Conservation (phyloP, 1,140 invertebrate genomes). For the Fopius arisanus region DNA sequence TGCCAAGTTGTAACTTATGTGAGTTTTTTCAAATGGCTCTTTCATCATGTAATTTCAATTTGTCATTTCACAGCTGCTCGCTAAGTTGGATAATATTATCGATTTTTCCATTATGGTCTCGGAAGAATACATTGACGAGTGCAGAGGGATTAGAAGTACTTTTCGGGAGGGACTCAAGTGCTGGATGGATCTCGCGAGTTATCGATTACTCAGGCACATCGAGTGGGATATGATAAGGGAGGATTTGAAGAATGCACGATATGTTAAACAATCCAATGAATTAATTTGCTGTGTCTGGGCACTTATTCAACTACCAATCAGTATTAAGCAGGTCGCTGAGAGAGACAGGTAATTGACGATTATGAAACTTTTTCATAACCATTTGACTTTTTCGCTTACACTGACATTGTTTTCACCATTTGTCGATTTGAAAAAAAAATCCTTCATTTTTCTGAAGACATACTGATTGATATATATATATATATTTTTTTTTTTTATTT, state of each 20-base stretch:
- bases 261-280: conserved; percentile 56
- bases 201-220: conserved; percentile 65
- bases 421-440: too few relatives aligned
- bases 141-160: conserved; percentile 60
- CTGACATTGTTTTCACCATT: too few relatives aligned
- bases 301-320: conserved; percentile 60
- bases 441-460: too few relatives aligned
- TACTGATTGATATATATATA: too few relatives aligned
- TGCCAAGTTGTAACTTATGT: conserved; percentile 51
- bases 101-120: conserved; percentile 43
- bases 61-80: conserved; percentile 54
- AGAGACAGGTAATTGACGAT: conserved; percentile 49
- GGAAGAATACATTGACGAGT: conserved; percentile 54
- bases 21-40: conserved; percentile 27
- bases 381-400: too few relatives aligned
- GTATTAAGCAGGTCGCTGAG: conserved; percentile 46
- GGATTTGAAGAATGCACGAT: conserved; percentile 64
- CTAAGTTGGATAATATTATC: conserved; percentile 61
- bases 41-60: conserved; percentile 16
- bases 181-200: conserved; percentile 64
- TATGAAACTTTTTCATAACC: too few relatives aligned
- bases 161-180: conserved; percentile 62
- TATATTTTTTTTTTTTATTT: too few relatives aligned
- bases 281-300: conserved; percentile 66
- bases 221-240: conserved; percentile 63